phyloP scores from a whole-genome alignment of 2,113 vertebrate species.

The Phaethornis superciliosus region DNA sequence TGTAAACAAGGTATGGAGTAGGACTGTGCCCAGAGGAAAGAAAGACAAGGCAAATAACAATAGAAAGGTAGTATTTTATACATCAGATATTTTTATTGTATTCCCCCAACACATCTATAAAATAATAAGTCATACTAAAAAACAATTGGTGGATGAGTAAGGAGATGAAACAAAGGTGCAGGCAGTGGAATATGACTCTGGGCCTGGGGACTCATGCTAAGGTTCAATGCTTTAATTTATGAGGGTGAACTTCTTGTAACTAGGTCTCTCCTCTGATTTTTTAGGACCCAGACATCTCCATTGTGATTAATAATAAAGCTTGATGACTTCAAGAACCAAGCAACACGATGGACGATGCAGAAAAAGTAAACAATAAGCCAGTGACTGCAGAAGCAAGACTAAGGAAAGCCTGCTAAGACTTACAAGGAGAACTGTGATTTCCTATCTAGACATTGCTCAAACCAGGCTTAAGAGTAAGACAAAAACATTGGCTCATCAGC shows the following conservation, averaged over 20 bases:
- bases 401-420: background rate
- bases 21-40: background rate
- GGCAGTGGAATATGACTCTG: background rate
- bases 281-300: accelerated
- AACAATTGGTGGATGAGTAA: background rate
- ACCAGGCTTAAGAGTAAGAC: background rate
- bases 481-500: background rate
- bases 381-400: background rate
- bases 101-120: accelerated
- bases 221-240: background rate
- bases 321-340: background rate
- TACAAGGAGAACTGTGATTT: background rate
- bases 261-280: background rate
- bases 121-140: background rate
- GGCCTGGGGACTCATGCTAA: background rate
- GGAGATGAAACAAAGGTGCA: background rate
- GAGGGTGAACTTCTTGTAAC: accelerated
- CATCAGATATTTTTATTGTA: background rate
- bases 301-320: background rate
- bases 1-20: background rate
- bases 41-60: background rate
- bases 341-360: background rate
- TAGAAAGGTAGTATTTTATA: background rate
- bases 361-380: background rate
- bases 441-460: background rate